Percentiles rank a stretch among this genome's conserved stretches.
phyloP scores from a whole-genome alignment of 1,140 invertebrate species.

The Battus philenor region DNA sequence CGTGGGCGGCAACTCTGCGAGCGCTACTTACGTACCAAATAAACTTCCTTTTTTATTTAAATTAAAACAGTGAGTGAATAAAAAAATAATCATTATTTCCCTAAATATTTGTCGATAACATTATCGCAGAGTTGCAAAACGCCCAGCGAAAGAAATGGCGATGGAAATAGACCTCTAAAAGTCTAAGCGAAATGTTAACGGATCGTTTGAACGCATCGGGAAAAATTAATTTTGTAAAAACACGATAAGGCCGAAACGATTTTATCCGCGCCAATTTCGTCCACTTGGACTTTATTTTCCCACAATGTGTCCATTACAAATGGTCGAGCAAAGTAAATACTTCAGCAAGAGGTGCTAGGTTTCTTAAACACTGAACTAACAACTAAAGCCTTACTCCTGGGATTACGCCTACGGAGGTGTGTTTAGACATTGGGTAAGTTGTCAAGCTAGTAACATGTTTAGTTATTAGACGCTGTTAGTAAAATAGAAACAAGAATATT shows the following conservation, averaged over 20 bases:
- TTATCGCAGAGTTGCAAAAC: conserved; percentile 50
- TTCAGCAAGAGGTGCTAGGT: conserved; percentile 23
- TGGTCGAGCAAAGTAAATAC: conserved; percentile 43
- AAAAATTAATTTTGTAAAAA: conserved; percentile 35
- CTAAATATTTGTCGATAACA: too few species aligned
- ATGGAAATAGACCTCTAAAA: conserved; percentile 56
- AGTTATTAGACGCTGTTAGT: conserved; percentile 42
- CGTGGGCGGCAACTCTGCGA: conserved; percentile 47
- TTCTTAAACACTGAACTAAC: conserved; percentile 37
- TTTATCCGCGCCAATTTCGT: conserved; percentile 27
- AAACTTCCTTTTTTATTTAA: too few species aligned
- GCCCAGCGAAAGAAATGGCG: conserved; percentile 42
- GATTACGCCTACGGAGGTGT: conserved; percentile 1
- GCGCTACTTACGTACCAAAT: too few species aligned
- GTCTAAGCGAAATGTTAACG: conserved; percentile 57
- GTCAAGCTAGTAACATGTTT: conserved; percentile 6
- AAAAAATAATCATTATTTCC: too few species aligned
- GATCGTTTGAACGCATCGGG: conserved; percentile 43
- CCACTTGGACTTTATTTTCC: conserved; percentile 39
- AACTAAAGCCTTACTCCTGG: conserved; percentile 36
- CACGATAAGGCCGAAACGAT: conserved; percentile 5
- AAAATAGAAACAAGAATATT: conserved; percentile 21
- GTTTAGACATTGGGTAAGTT: not conserved
- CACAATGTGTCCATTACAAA: conserved; percentile 41
- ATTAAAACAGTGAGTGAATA: too few species aligned